Conservation (phyloP, 2,113 vertebrate species). For the Prionailurus viverrinus region DNA sequence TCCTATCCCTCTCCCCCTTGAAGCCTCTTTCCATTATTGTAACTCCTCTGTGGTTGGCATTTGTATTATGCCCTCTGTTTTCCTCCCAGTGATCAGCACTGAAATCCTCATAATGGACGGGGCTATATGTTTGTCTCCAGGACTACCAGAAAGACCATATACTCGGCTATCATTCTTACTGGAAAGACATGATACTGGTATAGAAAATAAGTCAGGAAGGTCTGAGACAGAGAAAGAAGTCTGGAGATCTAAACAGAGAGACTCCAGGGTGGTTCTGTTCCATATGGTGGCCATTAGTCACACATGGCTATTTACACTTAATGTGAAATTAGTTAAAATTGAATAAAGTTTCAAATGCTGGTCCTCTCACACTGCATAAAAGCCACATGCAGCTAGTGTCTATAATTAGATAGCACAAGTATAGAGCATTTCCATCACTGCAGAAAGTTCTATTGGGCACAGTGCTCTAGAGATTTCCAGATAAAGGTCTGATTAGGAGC, state of each 20-base stretch:
- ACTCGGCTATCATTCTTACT: not conserved
- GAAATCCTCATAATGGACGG: not conserved
- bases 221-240: not conserved
- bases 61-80: not conserved
- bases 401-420: not conserved
- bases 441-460: not conserved
- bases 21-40: not conserved
- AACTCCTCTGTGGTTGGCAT: not conserved
- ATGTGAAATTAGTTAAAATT: not conserved
- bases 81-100: not conserved
- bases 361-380: not conserved
- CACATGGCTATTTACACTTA: not conserved
- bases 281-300: not conserved
- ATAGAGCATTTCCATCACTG: not conserved
- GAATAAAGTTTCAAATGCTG: not conserved
- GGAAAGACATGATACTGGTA: not conserved
- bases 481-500: not conserved
- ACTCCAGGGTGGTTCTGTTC: not conserved
- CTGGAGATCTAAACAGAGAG: not conserved
- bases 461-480: not conserved
- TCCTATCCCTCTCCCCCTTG: too few relatives aligned
- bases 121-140: not conserved
- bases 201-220: not conserved
- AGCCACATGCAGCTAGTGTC: not conserved
- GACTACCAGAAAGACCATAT: not conserved